Evolutionary conservation across 2,113 vertebrate species (phyloP), one percentile per base, ranked within the genome.

Genomic region (Rhagologus leucostigma): DNA sequence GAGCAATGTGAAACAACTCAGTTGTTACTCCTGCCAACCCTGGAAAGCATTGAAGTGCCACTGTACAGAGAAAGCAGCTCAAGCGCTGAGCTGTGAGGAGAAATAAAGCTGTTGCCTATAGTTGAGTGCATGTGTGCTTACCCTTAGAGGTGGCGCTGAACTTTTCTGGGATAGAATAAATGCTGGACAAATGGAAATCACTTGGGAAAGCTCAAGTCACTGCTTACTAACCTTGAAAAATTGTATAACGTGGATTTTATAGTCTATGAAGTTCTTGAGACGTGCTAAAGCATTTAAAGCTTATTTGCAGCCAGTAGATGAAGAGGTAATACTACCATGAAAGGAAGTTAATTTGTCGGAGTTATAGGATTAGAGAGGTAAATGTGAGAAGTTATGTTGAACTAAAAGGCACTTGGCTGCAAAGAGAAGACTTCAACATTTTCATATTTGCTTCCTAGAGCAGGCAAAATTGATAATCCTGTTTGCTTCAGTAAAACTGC

Each of bases 101-200:
- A 62, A 90, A 88, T 62, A 64, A 84, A 89, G 63, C 37, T 57
- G 20, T 39, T 90, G 57, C 67, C 39, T 52, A 2, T 7, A 55
- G 53, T 0, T 50, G 30, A 15, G 16, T 16, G 18, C 1, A 1
- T 7, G 14, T 50, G 27, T 9, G 2, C 20, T 39, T 46, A 4
- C 17, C 78, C 68, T 32, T 52, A 30, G 11, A 57, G 46, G 30
- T 64, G 42, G n/a, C 42, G 37, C n/a, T 56, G 9, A 75, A 15
- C 11, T 71, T 42, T 59, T 33, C 42, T 17, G 8, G 41, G 13
- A 19, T 17, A 53, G 27, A 80, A 73, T n/a, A 68, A 78, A 37
- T 32, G 4, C 32, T 68, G 21, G 55, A n/a, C 11, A 73, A 53
- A 29, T 55, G 35, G 46, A 68, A 35, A 46, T 62, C 8, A 12